Conservation (phyloP, 2,888 invertebrate species). For the Pachycephus smyrnensis region DNA sequence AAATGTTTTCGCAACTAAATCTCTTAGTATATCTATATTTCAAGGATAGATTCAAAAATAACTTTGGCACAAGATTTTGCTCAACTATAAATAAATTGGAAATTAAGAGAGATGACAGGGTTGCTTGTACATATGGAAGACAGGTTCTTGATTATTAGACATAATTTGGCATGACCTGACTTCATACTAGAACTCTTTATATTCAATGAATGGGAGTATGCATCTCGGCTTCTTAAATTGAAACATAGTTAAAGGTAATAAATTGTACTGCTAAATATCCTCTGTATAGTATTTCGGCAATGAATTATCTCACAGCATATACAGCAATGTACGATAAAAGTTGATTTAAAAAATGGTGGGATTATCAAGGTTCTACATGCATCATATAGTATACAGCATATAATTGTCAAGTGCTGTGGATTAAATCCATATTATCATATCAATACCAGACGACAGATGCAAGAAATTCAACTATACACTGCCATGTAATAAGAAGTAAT, state of each 20-base stretch:
- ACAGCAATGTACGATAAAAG: not conserved
- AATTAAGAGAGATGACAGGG: conserved; percentile 33
- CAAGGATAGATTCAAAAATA: conserved; percentile 47
- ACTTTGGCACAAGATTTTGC: conserved; percentile 45
- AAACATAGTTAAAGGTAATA: not conserved
- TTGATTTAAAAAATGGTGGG: not conserved
- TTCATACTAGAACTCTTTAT: not conserved
- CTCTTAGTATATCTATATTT: conserved; percentile 21
- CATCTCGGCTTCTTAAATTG: not conserved
- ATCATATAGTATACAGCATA: not conserved
- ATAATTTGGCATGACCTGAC: conserved; percentile 12
- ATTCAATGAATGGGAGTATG: not conserved
- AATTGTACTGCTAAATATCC: not conserved
- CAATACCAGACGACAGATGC: not conserved
- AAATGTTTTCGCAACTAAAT: not conserved
- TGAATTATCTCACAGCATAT: not conserved
- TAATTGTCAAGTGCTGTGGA: not conserved
- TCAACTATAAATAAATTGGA: conserved; percentile 34
- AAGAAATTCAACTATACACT: not conserved
- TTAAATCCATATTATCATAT: not conserved
- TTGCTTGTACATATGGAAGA: conserved; percentile 14
- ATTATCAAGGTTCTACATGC: not conserved
- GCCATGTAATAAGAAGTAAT: not conserved
- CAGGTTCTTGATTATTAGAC: conserved; percentile 22
- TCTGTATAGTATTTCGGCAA: not conserved